Conservation (phyloP, 2,888 invertebrate genomes). For the Watsonalla binaria region DNA sequence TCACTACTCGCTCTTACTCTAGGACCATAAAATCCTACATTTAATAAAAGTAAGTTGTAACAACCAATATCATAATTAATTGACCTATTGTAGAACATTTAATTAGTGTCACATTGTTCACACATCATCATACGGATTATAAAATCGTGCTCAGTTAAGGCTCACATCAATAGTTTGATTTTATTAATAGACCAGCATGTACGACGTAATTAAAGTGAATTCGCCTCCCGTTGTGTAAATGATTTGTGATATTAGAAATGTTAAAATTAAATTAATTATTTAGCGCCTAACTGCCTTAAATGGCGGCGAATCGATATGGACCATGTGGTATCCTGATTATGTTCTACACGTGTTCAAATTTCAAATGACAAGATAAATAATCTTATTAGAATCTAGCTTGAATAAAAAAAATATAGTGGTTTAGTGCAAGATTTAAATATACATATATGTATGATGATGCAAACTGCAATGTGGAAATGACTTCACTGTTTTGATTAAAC, state of each 20-base stretch:
- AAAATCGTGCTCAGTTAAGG: background rate
- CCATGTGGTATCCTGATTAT: slow-evolving; percentile 36
- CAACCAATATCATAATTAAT: background rate
- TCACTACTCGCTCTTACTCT: slow-evolving; percentile 28
- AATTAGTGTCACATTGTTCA: background rate
- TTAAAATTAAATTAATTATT: slow-evolving; percentile 13
- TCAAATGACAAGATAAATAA: background rate
- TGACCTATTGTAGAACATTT: background rate
- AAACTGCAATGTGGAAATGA: too few species aligned
- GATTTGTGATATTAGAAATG: too few species aligned
- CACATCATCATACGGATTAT: background rate
- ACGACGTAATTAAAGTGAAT: too few species aligned
- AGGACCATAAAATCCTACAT: slow-evolving; percentile 68
- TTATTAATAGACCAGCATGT: too few species aligned
- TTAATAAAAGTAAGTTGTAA: slow-evolving; percentile 59
- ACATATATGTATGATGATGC: too few species aligned
- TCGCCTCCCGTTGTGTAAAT: too few species aligned
- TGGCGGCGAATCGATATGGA: slow-evolving; percentile 62
- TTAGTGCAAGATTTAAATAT: background rate
- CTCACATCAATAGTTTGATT: background rate
- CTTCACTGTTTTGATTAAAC: too few species aligned
- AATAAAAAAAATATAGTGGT: background rate
- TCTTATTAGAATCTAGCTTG: background rate
- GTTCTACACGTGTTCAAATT: background rate
- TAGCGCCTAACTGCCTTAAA: slow-evolving; percentile 38